A percentile compares a stretch with the other conserved stretches of the same genome.
These are phyloP conservation scores for Saccostrea cuccullata DNA, from an alignment of 1,140 invertebrate species.

Conservation along the genomic window DNA sequence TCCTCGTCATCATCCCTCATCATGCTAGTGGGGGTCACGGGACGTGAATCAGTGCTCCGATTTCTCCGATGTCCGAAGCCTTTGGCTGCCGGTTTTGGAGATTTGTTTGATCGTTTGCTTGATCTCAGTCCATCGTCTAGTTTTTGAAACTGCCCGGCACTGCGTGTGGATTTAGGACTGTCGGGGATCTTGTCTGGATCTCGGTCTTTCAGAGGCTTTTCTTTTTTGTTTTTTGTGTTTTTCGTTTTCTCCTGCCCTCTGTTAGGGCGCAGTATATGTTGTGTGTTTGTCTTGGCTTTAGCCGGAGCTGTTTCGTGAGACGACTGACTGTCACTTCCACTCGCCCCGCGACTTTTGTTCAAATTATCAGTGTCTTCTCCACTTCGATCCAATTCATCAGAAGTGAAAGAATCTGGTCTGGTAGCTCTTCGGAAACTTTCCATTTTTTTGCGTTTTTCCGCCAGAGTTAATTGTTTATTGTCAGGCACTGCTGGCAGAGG, in stretches of 20 bases:
- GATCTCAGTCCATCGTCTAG: constrained; percentile 47
- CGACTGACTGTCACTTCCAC: constrained; percentile 42
- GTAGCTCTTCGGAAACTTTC: constrained; percentile 60
- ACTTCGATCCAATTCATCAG: constrained; percentile 11
- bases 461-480: constrained; percentile 34
- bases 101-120: constrained; percentile 61
- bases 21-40: constrained; percentile 51
- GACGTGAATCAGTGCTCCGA: constrained; percentile 50
- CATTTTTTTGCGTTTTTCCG: constrained; percentile 42
- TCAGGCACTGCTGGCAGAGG: constrained; percentile 61
- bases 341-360: neutral
- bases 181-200: constrained; percentile 1
- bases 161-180: neutral
- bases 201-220: constrained; percentile 48
- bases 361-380: constrained; percentile 31
- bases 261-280: constrained; percentile 60
- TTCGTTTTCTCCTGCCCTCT: constrained; percentile 40
- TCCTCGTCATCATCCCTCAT: constrained; percentile 55
- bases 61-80: constrained; percentile 61
- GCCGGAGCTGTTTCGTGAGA: constrained; percentile 53
- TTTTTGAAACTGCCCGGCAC: constrained; percentile 55
- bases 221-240: constrained; percentile 45
- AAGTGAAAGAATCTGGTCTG: constrained; percentile 47
- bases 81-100: constrained; percentile 57
- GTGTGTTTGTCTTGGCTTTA: constrained; percentile 53